A percentile compares a stretch with the other conserved stretches of the same genome.
These are phyloP conservation scores for Tenthredo scrophulariae DNA, from an alignment of 2,888 invertebrate genomes.

Conservation along the genomic window DNA sequence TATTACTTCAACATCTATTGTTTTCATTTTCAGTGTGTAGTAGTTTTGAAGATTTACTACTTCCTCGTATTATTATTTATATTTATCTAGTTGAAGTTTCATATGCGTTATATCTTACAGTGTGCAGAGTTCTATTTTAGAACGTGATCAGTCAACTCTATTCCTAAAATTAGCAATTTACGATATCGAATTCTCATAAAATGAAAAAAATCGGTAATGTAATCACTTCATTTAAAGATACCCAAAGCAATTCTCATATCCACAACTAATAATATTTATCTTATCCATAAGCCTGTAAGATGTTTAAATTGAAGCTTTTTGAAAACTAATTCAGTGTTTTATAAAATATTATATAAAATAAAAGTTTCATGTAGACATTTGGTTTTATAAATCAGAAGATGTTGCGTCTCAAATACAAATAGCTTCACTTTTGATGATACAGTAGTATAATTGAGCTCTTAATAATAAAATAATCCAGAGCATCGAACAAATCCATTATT, in stretches of 20 bases:
- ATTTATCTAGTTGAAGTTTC: slow-evolving; percentile 14
- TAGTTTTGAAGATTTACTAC: slow-evolving; percentile 27
- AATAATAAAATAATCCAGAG: not conserved
- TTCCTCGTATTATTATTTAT: slow-evolving; percentile 43
- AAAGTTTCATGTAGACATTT: not conserved
- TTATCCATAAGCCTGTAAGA: not conserved
- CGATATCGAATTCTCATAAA: not conserved
- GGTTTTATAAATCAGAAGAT: not conserved
- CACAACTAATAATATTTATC: not conserved
- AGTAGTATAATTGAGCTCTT: not conserved
- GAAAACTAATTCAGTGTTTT: not conserved
- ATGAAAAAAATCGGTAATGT: not conserved
- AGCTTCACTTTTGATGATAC: not conserved
- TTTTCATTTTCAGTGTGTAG: slow-evolving; percentile 6
- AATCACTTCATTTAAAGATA: not conserved
- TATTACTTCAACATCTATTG: slow-evolving; percentile 9
- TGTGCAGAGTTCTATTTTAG: slow-evolving; percentile 36
- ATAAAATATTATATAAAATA: slow-evolving; percentile 4
- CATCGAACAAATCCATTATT: not conserved
- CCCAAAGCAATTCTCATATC: not conserved
- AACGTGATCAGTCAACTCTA: not conserved
- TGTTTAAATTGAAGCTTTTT: not conserved
- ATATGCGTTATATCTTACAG: slow-evolving; percentile 6
- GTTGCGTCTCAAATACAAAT: not conserved
- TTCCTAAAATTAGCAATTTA: not conserved